Base-by-base conservation (phyloP, 2,888 invertebrate species). In the Pristionchus arcanus region DNA sequence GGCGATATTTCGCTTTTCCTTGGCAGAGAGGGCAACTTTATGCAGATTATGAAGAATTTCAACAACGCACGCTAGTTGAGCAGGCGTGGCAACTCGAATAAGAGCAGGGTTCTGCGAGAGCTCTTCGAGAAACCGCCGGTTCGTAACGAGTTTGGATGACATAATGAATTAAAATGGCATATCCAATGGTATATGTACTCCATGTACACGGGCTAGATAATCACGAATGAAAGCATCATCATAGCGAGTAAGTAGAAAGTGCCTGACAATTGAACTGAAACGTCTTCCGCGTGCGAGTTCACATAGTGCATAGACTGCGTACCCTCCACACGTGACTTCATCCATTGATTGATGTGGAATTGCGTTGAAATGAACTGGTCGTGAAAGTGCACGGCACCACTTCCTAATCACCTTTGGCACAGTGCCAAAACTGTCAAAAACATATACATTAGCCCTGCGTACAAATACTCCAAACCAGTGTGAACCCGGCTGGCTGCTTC, bases 371-470 rank as follows among this genome's bases (percentile, higher is more conserved):
- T 68, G 25, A 7, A 28, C n/a, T 11, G n/a, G n/a, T 4, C n/a
- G 28, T 25, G 25, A 5, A 5, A 68, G 28, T 25, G 28, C 11
- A 9, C 28, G 68, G 11, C n/a, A n/a, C 68, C 68, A 68, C 7
- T 25, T 7, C 15, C 5, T 28, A 28, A 68, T 68, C 28, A 68
- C 68, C 2, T 15, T 68, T 68, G 68, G 68, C 5, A 68, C 9
- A 5, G 68, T 68, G 28, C 68, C 68, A 68, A 68, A 68, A 68
- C 68, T 68, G 68, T 68, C 68, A 15, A 68, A 68, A 68, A 68
- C 28, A 28, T 68, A 68, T 9, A 28, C 28, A 53, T 53, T 53
- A 53, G 11, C 11, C 7, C 53, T 7, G n/a, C n/a, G n/a, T n/a
- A 53, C 53, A 53, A 53, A 53, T 7, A 53, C 53, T 53, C 11